Evolutionary conservation across 1,140 invertebrate species (phyloP).

Genomic region (Chlorops oryzae): DNA sequence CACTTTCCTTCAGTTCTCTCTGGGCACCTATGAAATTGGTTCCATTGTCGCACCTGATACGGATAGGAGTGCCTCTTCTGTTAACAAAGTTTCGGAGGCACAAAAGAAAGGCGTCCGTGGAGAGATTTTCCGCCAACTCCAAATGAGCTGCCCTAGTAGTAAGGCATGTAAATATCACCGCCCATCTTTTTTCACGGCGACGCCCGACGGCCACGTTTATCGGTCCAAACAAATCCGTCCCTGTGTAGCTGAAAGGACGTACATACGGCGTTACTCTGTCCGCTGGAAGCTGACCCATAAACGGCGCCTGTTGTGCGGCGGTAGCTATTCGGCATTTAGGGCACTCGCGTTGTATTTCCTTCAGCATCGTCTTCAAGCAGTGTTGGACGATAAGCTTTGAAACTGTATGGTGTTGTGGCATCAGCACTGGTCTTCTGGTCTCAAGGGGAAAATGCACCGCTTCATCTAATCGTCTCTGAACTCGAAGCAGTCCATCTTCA

Average conservation of each 20-base stretch:
- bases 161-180: conserved; percentile 22
- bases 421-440: too few species aligned
- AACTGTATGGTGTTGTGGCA: too few species aligned
- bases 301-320: conserved; percentile 7
- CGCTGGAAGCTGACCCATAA: conserved; percentile 1
- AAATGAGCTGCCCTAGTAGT: conserved; percentile 18
- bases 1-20: conserved; percentile 18
- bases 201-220: conserved; percentile 15
- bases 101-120: conserved; percentile 14
- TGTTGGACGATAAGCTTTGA: too few species aligned
- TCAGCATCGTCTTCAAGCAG: too few species aligned
- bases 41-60: conserved; percentile 39
- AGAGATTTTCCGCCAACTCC: conserved; percentile 15
- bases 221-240: conserved; percentile 10
- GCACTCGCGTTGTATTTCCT: neutral
- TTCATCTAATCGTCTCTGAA: too few species aligned
- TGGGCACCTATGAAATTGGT: conserved; percentile 41
- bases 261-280: conserved; percentile 2
- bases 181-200: conserved; percentile 22
- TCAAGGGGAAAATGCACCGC: too few species aligned
- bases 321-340: neutral
- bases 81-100: conserved; percentile 19
- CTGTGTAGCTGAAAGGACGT: conserved; percentile 11
- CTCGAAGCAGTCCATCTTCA: too few species aligned
- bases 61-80: conserved; percentile 19